Base-by-base conservation (phyloP, 2,888 invertebrate species). In the Hipparchia sbordonii region DNA sequence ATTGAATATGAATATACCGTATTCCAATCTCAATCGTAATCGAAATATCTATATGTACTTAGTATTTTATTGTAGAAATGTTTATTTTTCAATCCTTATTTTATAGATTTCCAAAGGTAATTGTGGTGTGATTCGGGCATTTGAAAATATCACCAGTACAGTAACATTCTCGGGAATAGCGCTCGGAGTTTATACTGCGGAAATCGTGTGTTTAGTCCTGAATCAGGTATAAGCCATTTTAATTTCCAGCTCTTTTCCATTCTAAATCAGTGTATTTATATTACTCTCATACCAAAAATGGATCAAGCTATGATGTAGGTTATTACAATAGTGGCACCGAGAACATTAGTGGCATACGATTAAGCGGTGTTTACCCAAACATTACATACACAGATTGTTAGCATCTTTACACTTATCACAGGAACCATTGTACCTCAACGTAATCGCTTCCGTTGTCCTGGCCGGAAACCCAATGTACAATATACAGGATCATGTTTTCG, bases 61-160 rank as follows among this genome's bases (percentile, higher is more conserved):
- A 1, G 23, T 39, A 39, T 39, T 39, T 39, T 39, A 39, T 4
- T 39, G 5, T 4, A 39, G 39, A 39, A 39, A 39, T 39, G 39
- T 23, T n/a, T 10, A 46, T 57, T 48, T 39, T 56, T 23, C 9
- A 12, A 23, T 59, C 12, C 5, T 67, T 46, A n/a, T 65, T 45
- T 67, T 67, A 51, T 78, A 93, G 93, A 89, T 93, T 75, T 87
- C 90, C 2, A 91, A 89, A 6, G 93, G 92, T 2, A 89, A 85
- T 73, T 92, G 92, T 76, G 93, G 93, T n/a, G 84, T 93, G 0
- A 90, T 93, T 71, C 87, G 90, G 77, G 90, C 90, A 13, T 84
- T 83, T 74, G 93, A 93, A 81, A 88, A 84, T 6, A 90, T 93
- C 10, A 85, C 86, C 1, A 87, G 87, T 0, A 83, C 85, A 0